Conservation (phyloP, 2,888 invertebrate species). For the Meandrusa payeni region DNA sequence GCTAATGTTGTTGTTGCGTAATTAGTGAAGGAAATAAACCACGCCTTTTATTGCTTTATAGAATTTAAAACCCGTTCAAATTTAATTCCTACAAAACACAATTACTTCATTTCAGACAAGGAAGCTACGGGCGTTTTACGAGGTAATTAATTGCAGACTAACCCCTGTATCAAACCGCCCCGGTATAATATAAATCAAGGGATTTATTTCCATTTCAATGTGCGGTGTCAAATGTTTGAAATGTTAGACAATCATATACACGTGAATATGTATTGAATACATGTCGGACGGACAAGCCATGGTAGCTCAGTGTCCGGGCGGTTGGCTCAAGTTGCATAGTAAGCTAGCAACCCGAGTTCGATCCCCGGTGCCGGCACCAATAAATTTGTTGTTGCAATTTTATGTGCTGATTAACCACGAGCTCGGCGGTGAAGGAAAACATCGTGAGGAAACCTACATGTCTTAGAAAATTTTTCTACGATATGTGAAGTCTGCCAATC, state of each 20-base stretch:
- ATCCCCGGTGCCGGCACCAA: too few species aligned
- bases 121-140: conserved; percentile 23
- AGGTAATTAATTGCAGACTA: conserved; percentile 22
- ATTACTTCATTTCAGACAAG: conserved; percentile 19
- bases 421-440: too few species aligned
- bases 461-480: too few species aligned
- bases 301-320: too few species aligned
- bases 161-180: conserved; percentile 13
- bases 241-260: background rate
- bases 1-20: conserved; percentile 12
- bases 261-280: too few species aligned
- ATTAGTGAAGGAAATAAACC: conserved; percentile 13
- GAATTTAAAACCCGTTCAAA: conserved; percentile 21
- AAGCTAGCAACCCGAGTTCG: too few species aligned
- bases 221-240: conserved; percentile 8
- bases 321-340: too few species aligned
- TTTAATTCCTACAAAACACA: conserved; percentile 23
- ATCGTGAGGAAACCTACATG: too few species aligned
- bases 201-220: conserved; percentile 18
- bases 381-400: too few species aligned
- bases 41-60: conserved; percentile 21
- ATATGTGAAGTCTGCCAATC: too few species aligned
- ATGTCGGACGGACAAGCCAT: too few species aligned
- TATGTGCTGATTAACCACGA: too few species aligned
- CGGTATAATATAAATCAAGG: conserved; percentile 20